Conservation (phyloP, 2,113 vertebrate species). For the Caranx melampygus region DNA sequence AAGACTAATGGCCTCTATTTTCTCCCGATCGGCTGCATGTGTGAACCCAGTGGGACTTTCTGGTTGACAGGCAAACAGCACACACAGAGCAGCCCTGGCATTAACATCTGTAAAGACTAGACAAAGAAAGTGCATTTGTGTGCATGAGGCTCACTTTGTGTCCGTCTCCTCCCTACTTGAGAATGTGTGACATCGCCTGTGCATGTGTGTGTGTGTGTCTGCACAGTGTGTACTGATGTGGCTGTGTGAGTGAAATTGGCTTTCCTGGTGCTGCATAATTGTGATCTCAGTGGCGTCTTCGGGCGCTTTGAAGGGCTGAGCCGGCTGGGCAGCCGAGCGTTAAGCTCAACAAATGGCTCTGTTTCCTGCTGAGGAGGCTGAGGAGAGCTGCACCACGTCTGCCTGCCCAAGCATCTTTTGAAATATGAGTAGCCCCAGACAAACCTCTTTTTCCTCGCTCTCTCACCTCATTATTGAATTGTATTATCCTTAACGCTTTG, state of each 20-base stretch:
- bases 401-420: slow-evolving; percentile 66
- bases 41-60: slow-evolving; percentile 33
- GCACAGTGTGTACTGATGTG: slow-evolving; percentile 43
- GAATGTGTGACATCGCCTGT: slow-evolving; percentile 23
- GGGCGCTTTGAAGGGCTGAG: slow-evolving; percentile 67
- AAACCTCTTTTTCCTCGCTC: slow-evolving; percentile 33
- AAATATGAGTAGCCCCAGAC: slow-evolving; percentile 73
- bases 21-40: slow-evolving; percentile 51
- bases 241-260: slow-evolving; percentile 52
- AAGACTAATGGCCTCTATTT: slow-evolving; percentile 67
- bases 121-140: slow-evolving; percentile 3
- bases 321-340: slow-evolving; percentile 66
- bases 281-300: slow-evolving; percentile 64
- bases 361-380: slow-evolving; percentile 73
- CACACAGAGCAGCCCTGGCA: slow-evolving; percentile 21
- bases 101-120: not conserved
- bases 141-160: slow-evolving; percentile 9
- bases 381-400: slow-evolving; percentile 75
- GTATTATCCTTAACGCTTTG: slow-evolving; percentile 8
- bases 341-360: slow-evolving; percentile 78
- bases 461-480: not conserved
- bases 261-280: slow-evolving; percentile 59
- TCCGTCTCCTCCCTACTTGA: slow-evolving; percentile 33
- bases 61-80: slow-evolving; percentile 23
- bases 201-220: slow-evolving; percentile 21